These are phyloP conservation scores for Phocoena sinus DNA, from an alignment of 2,113 vertebrate species.

Conservation along the genomic window DNA sequence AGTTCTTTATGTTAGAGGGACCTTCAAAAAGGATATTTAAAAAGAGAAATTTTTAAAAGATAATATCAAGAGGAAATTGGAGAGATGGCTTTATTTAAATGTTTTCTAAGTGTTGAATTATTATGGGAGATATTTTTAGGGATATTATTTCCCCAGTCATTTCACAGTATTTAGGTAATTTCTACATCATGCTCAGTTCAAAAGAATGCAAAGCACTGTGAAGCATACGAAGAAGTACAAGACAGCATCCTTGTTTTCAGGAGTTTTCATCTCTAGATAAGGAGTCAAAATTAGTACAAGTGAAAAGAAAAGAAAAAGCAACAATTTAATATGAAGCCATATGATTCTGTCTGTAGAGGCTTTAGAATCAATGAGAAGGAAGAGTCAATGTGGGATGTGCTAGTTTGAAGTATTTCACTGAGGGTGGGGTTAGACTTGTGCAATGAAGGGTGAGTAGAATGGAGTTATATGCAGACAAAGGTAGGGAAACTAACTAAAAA, in stretches of 20 bases:
- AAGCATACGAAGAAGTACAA: background rate
- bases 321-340: background rate
- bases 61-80: background rate
- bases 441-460: background rate
- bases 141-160: background rate
- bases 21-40: background rate
- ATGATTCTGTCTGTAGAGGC: background rate
- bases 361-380: background rate
- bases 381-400: background rate
- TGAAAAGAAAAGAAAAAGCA: background rate
- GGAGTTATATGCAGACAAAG: background rate
- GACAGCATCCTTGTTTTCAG: background rate
- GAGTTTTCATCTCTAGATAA: background rate
- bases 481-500: background rate
- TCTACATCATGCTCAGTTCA: background rate
- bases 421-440: fast-evolving
- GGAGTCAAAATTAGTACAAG: background rate
- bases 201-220: background rate
- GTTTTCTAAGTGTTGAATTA: background rate
- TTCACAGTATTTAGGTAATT: background rate
- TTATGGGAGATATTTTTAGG: background rate
- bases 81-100: background rate
- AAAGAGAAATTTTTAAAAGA: background rate
- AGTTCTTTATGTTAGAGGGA: background rate
- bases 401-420: background rate